A percentile compares a stretch with the other conserved stretches of the same genome.
These are phyloP conservation scores for Polyergus mexicanus DNA, from an alignment of 1,140 invertebrate species.

Conservation along the genomic window DNA sequence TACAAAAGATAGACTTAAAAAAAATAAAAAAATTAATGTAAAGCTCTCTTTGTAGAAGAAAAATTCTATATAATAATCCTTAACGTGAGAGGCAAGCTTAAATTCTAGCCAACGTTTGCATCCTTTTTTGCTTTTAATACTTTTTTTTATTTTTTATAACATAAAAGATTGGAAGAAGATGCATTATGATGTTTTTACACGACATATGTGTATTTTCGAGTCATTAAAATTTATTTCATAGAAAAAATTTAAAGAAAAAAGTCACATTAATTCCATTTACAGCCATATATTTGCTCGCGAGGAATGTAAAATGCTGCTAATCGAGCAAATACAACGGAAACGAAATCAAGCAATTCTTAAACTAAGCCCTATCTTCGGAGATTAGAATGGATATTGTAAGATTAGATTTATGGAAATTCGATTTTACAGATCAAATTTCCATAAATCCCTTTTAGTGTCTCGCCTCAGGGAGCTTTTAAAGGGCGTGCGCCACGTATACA, in stretches of 20 bases:
- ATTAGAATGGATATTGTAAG: background rate
- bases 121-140: background rate
- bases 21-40: conserved; percentile 1
- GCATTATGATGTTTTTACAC: background rate
- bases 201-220: background rate
- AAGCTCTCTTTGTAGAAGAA: background rate
- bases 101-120: background rate
- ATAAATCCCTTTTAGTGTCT: conserved; percentile 17
- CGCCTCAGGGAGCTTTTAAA: background rate
- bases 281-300: background rate
- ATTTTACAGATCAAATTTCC: conserved; percentile 7
- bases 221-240: background rate
- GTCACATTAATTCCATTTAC: background rate
- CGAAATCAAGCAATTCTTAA: background rate
- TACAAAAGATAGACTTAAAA: conserved; percentile 12
- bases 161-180: background rate
- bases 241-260: background rate
- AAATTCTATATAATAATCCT: conserved; percentile 22
- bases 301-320: background rate
- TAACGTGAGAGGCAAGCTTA: background rate
- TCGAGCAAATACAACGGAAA: background rate
- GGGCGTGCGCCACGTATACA: background rate
- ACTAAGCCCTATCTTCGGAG: background rate
- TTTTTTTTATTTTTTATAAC: background rate
- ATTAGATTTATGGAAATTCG: background rate